Percentiles rank a stretch among this genome's conserved stretches.
Evolutionary conservation across 2,888 invertebrate species (phyloP).

Genomic region (Drosophila paranaensis): DNA sequence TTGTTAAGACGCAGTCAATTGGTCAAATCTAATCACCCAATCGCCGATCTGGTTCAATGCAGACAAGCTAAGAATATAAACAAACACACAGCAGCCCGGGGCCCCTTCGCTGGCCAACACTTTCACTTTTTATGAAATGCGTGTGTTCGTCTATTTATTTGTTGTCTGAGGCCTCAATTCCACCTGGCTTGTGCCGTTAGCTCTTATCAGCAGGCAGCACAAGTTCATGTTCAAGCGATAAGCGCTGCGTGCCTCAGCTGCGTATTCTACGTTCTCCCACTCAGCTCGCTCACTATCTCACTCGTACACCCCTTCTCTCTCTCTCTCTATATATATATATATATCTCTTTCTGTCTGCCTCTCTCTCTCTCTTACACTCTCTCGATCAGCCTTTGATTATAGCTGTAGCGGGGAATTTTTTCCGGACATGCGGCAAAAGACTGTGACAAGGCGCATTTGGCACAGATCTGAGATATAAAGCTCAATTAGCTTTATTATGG

Average conservation of each 20-base stretch:
- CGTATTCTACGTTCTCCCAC: constrained; percentile 40
- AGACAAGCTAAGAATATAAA: constrained; percentile 9
- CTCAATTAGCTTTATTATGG: constrained; percentile 6
- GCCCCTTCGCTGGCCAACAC: neutral
- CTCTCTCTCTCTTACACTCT: constrained; percentile 15
- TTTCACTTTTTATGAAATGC: constrained; percentile 7
- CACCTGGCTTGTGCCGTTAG: constrained; percentile 52
- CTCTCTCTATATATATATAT: neutral
- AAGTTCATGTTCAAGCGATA: constrained; percentile 59
- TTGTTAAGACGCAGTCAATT: constrained; percentile 16
- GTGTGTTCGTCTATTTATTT: constrained; percentile 6
- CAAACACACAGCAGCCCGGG: constrained; percentile 10
- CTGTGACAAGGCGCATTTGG: constrained; percentile 6
- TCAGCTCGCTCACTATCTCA: constrained; percentile 7
- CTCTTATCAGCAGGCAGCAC: constrained; percentile 47
- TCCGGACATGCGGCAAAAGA: constrained; percentile 9
- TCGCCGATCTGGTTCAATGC: neutral
- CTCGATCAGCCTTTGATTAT: constrained; percentile 22
- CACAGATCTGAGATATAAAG: constrained; percentile 36
- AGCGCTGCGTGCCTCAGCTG: constrained; percentile 49
- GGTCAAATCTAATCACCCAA: constrained; percentile 49
- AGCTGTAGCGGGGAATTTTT: constrained; percentile 16
- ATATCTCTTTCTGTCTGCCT: neutral
- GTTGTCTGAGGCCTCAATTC: constrained; percentile 26
- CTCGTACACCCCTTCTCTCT: neutral